Evolutionary conservation across 2,888 invertebrate species (phyloP), one percentile per base, ranked within the genome.

Genomic region (Agrochola lychnidis): DNA sequence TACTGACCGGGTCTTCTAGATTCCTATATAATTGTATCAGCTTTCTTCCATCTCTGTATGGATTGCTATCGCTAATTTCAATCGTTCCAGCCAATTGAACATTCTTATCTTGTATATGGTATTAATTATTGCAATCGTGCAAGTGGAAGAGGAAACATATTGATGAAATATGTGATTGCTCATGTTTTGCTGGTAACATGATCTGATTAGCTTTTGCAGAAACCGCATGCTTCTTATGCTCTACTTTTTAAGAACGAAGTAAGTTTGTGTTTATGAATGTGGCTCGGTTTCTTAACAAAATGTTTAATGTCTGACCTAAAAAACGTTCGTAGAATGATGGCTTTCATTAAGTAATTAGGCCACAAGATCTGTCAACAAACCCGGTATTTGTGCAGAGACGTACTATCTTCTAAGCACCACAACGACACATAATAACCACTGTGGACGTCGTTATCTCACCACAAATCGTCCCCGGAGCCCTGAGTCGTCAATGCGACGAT

Each of bases 11-110:
- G 91, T 93, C 94, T 90, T 94, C 93, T 94, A 92, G 92, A 94
- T 95, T 92, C 94, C 91, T 89, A 87, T 92, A 89, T 93, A 94
- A 94, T 94, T 93, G 93, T 93, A 94, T 92, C 93, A 89, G 92
- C 91, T 94, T 92, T 92, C 93, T 93, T 92, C 88, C 88, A 91
- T 92, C 92, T 92, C 92, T 92, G 85, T 87, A 87, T 78, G 79
- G 84, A 81, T 86, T 87, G 84, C 89, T 91, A 92, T 92, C 91
- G 83, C 84, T 87, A 88, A 90, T 88, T 89, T 90, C 81, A 88
- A 91, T 91, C 89, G 78, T 89, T 88, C 82, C 81, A 89, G 82
- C 75, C 87, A 79, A 88, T 89, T 88, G 85, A 86, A 81, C 89
- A 88, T 88, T 89, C 90, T 89, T 90, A 89, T 89, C 89, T 88